Evolutionary conservation across 2,797 vertebrate species (phyloP).

Genomic region (Typhlichthys eigenmanni): DNA sequence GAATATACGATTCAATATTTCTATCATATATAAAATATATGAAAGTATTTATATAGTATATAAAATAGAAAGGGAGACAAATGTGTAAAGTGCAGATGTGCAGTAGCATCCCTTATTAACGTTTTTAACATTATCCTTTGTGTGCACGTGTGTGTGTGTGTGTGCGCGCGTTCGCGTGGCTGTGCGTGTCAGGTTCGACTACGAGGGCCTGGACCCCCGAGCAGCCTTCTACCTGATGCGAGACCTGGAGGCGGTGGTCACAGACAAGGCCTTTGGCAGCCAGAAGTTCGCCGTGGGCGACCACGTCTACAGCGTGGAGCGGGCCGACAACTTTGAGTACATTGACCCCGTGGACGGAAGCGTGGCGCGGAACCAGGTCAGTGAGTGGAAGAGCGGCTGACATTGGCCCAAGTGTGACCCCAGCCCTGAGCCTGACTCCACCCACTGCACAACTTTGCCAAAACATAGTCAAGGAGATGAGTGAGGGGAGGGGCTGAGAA

Average conservation of each 20-base stretch:
- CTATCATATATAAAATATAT: too few relatives aligned
- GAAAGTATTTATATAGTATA: too few relatives aligned
- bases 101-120: too few relatives aligned
- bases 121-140: too few relatives aligned
- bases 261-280: conserved; percentile 89
- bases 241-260: conserved; percentile 89
- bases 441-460: too few relatives aligned
- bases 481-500: too few relatives aligned
- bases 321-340: conserved; percentile 94
- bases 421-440: too few relatives aligned
- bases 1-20: not conserved
- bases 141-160: not conserved
- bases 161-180: not conserved
- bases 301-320: conserved; percentile 90
- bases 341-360: conserved; percentile 96
- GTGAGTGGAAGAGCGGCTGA: conserved; percentile 24
- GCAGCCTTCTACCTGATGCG: conserved; percentile 92
- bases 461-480: too few relatives aligned
- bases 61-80: too few relatives aligned
- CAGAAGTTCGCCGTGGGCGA: conserved; percentile 96
- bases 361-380: conserved; percentile 95
- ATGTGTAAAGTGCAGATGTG: too few relatives aligned
- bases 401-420: too few relatives aligned
- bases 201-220: conserved; percentile 92
- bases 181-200: conserved; percentile 87